Conservation (phyloP, 2,888 invertebrate species). For the Eupithecia subfuscata region DNA sequence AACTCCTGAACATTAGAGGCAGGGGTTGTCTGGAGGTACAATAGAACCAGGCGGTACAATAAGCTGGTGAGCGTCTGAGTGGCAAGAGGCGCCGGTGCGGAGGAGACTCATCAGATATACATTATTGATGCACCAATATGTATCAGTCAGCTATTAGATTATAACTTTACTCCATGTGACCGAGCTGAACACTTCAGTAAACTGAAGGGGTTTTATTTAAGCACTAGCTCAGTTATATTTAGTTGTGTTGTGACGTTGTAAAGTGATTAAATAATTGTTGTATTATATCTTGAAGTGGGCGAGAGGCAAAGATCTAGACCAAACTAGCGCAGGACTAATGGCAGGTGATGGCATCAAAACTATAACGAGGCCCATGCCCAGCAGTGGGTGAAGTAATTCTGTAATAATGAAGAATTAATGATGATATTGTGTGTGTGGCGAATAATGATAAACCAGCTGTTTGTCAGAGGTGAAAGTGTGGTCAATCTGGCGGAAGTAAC, state of each 20-base stretch:
- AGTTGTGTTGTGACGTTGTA: too few relatives aligned
- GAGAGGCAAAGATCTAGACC: too few relatives aligned
- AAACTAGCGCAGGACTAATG: too few relatives aligned
- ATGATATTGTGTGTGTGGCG: not conserved
- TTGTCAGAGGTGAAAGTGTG: not conserved
- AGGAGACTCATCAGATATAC: not conserved
- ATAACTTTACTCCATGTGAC: not conserved
- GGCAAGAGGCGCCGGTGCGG: not conserved
- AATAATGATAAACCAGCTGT: not conserved
- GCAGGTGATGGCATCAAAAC: too few relatives aligned
- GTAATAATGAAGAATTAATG: too few relatives aligned
- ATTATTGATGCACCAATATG: not conserved
- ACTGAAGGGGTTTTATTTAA: not conserved
- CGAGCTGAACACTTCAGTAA: not conserved
- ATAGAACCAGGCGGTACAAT: not conserved
- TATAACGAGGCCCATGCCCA: too few relatives aligned
- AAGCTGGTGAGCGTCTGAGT: not conserved
- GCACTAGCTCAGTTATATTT: too few relatives aligned
- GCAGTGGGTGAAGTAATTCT: too few relatives aligned
- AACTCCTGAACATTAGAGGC: not conserved
- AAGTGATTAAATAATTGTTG: too few relatives aligned
- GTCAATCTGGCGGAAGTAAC: not conserved
- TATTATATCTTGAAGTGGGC: too few relatives aligned
- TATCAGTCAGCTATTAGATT: not conserved
- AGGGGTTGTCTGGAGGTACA: too few relatives aligned